Evolutionary conservation across 1,140 invertebrate genomes (phyloP), one percentile per base, ranked within the genome.

Genomic region (Trichonephila clavipes): DNA sequence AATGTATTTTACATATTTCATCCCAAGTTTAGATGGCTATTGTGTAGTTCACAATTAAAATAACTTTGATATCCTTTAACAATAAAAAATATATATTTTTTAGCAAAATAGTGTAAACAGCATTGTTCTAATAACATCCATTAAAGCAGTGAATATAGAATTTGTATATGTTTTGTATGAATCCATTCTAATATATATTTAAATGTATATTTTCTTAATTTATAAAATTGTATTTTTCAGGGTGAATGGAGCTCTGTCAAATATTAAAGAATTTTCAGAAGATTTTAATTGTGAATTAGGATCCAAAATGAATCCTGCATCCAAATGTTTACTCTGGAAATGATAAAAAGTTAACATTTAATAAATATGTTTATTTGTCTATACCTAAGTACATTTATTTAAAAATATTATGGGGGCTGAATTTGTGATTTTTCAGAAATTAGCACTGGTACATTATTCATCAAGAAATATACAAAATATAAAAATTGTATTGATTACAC

Each of bases 161-260:
- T 66, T n/a, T 10, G 19, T n/a, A 24, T 66, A 8, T 10, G 7
- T 24, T 66, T 12, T 34, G 4, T n/a, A 19, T 28, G 34, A 64
- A 24, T 28, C 51, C 51, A 51, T 51, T 51, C 51, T 51, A 51
- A 51, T 51, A n/a, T n/a, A n/a, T n/a, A n/a, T n/a, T n/a, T n/a
- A 51, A 51, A 51, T 12, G 51, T 51, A 51, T 51, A 7, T 51
- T 51, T 51, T 40, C 34, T 10, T 51, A 51, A 51, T 0, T 51
- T 51, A 10, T 51, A 7, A 51, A 51, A 51, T 51, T 51, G 7
- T 51, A 51, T 94, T 66, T 92, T 96, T 91, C 94, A 96, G 96
- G 93, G 96, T 97, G 6, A 97, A 96, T 95, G 97, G 97, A 7
- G 96, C 97, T 34, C 95, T 97, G 18, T 96, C 96, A 66, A 97